Evolutionary conservation across 2,797 vertebrate genomes (phyloP).

Genomic region (Amazona ochrocephala): DNA sequence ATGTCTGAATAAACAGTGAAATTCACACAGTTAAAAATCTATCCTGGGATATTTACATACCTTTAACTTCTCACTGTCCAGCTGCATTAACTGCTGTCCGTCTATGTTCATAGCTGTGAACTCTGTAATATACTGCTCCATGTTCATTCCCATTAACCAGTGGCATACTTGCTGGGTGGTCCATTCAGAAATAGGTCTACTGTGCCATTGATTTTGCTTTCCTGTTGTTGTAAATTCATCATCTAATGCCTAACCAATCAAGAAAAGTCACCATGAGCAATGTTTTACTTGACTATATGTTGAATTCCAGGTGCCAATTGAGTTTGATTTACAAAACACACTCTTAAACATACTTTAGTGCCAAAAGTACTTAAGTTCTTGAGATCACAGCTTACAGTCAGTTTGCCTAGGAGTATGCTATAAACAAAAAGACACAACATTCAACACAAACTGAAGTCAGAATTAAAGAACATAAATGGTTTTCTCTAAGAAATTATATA

Average conservation of each 20-base stretch:
- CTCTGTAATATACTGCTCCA: conserved; percentile 89
- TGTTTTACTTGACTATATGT: background rate
- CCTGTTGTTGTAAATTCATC: conserved; percentile 82
- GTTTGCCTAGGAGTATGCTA: background rate
- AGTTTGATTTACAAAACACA: background rate
- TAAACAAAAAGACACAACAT: background rate
- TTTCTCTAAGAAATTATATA: background rate
- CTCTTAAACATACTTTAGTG: background rate
- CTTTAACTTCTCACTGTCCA: conserved; percentile 91
- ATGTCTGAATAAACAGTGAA: background rate
- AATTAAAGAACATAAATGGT: background rate
- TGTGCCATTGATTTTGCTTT: conserved; percentile 92
- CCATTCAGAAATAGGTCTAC: conserved; percentile 87
- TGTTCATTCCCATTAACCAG: conserved; percentile 90
- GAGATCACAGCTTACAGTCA: background rate
- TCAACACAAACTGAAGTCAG: background rate
- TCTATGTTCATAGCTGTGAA: conserved; percentile 86
- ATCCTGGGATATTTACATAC: conserved; percentile 58
- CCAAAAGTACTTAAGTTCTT: background rate
- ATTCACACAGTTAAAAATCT: background rate
- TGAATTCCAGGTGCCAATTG: background rate
- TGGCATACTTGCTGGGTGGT: conserved; percentile 90
- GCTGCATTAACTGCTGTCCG: conserved; percentile 84
- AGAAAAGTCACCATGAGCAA: conserved; percentile 14
- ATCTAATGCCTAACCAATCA: conserved; percentile 82